Base-by-base conservation (phyloP, 2,113 vertebrate genomes). In the Nestor notabilis region DNA sequence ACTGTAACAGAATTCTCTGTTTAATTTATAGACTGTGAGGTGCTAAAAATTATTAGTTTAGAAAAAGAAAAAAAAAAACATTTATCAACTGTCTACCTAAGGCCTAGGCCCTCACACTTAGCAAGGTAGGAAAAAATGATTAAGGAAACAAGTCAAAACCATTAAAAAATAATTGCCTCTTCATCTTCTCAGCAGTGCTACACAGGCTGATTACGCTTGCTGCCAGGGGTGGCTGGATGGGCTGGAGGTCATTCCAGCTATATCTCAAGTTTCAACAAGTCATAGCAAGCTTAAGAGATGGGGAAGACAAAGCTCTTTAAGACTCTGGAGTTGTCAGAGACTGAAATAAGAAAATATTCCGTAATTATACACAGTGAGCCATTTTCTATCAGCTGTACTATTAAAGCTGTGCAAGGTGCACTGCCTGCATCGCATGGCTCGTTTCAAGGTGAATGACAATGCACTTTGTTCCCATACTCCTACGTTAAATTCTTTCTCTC, bases 391-490 rank as follows among this genome's bases (percentile, higher is more conserved):
- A 58, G 37, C 8, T 39, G 15, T 7, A 37, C 31, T 28, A 44
- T 35, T 63, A 52, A 87, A 79, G 50, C 20, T 44, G 2, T 15
- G 33, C 43, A 17, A 83, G 69, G 39, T 72, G 41, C 17, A 44
- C 53, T 11, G 23, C 31, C 39, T 53, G 35, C 17, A 13, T 53
- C 21, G 25, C 1, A 1, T 43, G 77, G n/a, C 52, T 85, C 3
- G 0, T 71, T 35, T 79, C 70, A 90, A 93, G 43, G 75, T 74
- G 52, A 56, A 61, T 49, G 74, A 76, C 2, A 7, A 52, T 7
- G 46, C 43, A 52, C 68, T 46, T 69, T 2, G 0, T 50, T 75
- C 69, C 37, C 0, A 2, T 0, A 3, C 41, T 47, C 31, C 17
- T 25, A 50, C 17, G 5, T 25, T 25, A 39, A 74, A 39, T 82